Base-by-base conservation (phyloP, 2,797 vertebrate genomes). In the Picus viridis region DNA sequence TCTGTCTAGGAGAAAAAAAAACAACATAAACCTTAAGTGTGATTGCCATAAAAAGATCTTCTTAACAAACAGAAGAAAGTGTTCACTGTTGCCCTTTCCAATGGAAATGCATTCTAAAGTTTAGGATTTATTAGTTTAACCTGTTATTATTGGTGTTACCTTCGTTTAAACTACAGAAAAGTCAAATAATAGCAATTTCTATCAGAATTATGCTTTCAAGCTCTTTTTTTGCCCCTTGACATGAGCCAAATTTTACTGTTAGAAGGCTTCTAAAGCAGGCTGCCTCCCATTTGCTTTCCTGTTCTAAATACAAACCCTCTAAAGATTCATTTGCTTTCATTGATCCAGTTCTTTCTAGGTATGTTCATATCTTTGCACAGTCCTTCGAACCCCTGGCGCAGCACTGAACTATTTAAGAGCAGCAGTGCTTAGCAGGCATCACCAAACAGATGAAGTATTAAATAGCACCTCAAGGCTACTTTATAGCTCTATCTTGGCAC, bases 1-100 rank as follows among this genome's bases (percentile, higher is more conserved):
- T 83, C 63, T 88, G 77, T 71, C 80, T n/a, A 56, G 70, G 16
- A 36, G 72, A 82, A 90, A 83, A 89, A 78, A 43, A 63, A 39
- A 7, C 7, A 17, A 39, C 39, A 22, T 14, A 64, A 43, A 61
- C 32, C 76, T 53, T 24, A 32, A 45, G 16, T 67, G 43, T 12
- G 91, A 85, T 89, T 86, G 89, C 45, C 70, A 69, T 92, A 58
- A 71, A 94, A 89, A 81, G 56, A 65, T n/a, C 73, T 59, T 49
- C 72, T 56, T 89, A 78, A 30, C 17, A 72, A 91, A 89, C 51
- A 88, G 80, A 92, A 77, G 32, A 80, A 80, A 75, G 45, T 47
- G 30, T 47, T 92, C 85, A 24, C 54, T 71, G 32, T 51, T 75
- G 51, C 63, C 67, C 56, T 89, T 51, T n/a, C 56, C 30, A 78